These are phyloP conservation scores for Cyphomyrmex costatus DNA, from an alignment of 1,140 invertebrate genomes.

Conservation along the genomic window DNA sequence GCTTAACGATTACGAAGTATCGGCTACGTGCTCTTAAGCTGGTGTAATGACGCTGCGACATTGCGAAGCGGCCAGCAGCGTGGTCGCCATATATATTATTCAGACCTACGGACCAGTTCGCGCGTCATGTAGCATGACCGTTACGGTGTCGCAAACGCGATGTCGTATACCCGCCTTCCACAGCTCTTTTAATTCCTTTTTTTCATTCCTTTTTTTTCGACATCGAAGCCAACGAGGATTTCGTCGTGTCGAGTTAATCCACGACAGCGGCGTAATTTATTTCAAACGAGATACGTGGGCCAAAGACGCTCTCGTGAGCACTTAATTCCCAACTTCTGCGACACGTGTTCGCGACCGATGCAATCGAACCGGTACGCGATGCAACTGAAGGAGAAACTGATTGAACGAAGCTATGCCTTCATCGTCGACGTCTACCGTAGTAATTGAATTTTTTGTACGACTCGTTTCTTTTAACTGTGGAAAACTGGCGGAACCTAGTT, in stretches of 20 bases:
- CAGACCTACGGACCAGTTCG: conserved; percentile 59
- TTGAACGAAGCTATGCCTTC: conserved; percentile 28
- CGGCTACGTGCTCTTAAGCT: conserved; percentile 50
- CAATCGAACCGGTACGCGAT: not conserved
- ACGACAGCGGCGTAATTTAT: conserved; percentile 27
- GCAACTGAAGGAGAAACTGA: not conserved
- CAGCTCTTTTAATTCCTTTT: not conserved
- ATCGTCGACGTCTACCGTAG: conserved; percentile 18
- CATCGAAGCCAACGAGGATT: conserved; percentile 1
- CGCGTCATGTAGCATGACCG: conserved; percentile 56
- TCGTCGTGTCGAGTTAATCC: not conserved
- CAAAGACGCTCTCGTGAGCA: not conserved
- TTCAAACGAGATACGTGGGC: not conserved
- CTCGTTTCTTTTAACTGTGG: conserved; percentile 39
- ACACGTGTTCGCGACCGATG: not conserved
- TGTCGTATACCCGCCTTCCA: not conserved
- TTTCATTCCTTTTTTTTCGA: not conserved
- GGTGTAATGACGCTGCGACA: conserved; percentile 70
- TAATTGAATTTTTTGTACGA: conserved; percentile 37
- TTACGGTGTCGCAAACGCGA: conserved; percentile 37
- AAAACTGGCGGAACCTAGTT: conserved; percentile 48
- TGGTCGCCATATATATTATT: conserved; percentile 73
- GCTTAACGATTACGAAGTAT: conserved; percentile 63
- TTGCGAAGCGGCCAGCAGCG: conserved; percentile 62
- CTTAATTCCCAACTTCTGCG: conserved; percentile 15